These are phyloP conservation scores for Malurus elegans DNA, from an alignment of 2,113 vertebrate species.

Conservation along the genomic window DNA sequence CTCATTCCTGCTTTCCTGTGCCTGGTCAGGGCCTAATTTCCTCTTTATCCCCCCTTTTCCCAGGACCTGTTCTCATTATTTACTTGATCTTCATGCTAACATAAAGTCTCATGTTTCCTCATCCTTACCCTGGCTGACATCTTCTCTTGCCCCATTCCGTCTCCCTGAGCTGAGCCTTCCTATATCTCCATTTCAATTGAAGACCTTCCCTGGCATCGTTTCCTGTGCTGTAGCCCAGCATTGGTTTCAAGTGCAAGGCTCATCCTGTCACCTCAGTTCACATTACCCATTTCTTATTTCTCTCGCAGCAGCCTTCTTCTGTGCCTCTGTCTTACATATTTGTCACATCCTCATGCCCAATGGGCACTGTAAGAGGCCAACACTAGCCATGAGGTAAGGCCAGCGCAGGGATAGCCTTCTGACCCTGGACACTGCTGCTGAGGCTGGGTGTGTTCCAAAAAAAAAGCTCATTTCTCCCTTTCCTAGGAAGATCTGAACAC, in stretches of 20 bases:
- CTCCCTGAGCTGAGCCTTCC: fast-evolving
- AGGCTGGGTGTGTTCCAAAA: not conserved
- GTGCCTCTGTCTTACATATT: fast-evolving
- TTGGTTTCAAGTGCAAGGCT: not conserved
- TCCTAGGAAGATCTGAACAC: not conserved
- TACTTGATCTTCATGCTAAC: not conserved
- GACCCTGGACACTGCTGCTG: fast-evolving
- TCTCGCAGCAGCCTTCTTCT: not conserved
- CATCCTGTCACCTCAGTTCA: fast-evolving
- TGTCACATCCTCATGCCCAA: not conserved
- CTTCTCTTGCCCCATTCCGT: not conserved
- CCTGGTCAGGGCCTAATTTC: not conserved
- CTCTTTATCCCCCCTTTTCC: not conserved
- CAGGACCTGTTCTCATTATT: not conserved
- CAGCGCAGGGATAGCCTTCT: not conserved
- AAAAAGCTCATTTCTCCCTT: not conserved
- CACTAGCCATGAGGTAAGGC: not conserved
- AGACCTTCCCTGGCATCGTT: fast-evolving
- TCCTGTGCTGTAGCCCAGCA: not conserved
- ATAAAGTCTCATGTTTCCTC: fast-evolving
- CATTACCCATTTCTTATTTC: not conserved
- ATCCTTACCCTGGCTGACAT: not conserved
- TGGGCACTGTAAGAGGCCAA: not conserved
- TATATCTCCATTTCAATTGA: not conserved
- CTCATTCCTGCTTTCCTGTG: not conserved